Evolutionary conservation across 1,140 invertebrate genomes (phyloP).

Genomic region (Triops cancriformis): DNA sequence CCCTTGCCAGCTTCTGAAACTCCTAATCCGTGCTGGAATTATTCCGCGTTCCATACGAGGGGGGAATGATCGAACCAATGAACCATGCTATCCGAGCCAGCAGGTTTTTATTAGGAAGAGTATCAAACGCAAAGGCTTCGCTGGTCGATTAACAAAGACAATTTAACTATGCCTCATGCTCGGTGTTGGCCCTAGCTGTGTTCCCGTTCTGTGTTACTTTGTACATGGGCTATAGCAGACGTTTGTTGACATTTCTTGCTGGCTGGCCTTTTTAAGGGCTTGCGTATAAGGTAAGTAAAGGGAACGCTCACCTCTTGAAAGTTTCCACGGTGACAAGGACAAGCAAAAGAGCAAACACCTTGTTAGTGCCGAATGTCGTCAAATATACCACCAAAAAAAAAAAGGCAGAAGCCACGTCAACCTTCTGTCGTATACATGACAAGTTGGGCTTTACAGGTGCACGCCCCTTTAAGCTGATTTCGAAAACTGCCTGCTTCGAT

Average conservation of each 20-base stretch:
- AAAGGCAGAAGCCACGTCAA: neutral
- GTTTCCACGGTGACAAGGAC: constrained; percentile 12
- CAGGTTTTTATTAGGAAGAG: neutral
- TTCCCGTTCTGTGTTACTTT: neutral
- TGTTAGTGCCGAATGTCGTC: neutral
- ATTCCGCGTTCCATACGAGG: neutral
- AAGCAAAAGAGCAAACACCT: constrained; percentile 3
- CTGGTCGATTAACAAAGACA: neutral
- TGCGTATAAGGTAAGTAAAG: neutral
- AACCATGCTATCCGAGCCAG: neutral
- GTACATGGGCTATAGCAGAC: neutral
- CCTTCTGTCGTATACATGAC: neutral
- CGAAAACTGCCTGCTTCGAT: too few relatives aligned
- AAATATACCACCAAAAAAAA: neutral
- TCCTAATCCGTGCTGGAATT: neutral
- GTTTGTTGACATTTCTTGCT: neutral
- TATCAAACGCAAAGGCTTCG: neutral
- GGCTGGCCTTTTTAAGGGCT: neutral
- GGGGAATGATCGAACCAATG: neutral
- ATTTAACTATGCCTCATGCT: too few relatives aligned
- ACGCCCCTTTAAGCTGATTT: neutral
- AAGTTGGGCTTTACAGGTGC: neutral
- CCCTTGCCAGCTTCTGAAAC: too few relatives aligned
- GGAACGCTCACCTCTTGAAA: neutral
- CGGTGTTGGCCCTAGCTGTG: neutral